Base-by-base conservation (phyloP, 2,888 invertebrate genomes). In the Cryptophagus acutangulus region DNA sequence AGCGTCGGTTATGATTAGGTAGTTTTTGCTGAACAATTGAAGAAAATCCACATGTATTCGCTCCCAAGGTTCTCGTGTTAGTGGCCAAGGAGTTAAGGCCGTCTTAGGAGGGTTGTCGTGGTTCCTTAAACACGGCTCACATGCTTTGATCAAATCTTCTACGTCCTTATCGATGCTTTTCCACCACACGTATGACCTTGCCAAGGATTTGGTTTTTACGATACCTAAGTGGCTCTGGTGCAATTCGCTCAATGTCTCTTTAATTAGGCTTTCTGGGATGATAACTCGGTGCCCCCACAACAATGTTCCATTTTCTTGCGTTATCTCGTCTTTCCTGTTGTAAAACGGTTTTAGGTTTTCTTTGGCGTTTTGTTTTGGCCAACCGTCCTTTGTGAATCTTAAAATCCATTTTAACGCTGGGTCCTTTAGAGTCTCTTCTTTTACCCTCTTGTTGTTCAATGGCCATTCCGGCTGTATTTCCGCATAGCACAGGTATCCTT, bases 201-300 rank as follows among this genome's bases (percentile, higher is more conserved):
- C 41, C n/a, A 24, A 8, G 16, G 29, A 8, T 28, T 41, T 41
- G 26, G 29, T 30, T 14, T 28, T 37, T 14, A 20, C 12, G 9
- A 41, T 31, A 10, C 41, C 41, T 8, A 38, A 64, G 33, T 8
- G 62, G 57, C 17, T 46, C 46, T 3, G 54, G 40, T 18, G 53
- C 50, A 1, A 17, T 28, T 12, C 36, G 2, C 35, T 25, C 20
- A 43, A 28, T 17, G 35, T 10, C 14, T 18, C 8, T 28, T 34
- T 17, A 20, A 20, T 34, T 10, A 43, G 17, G 3, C 24, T 42
- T 15, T 13, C 10, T 9, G 43, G 43, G 2, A 43, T 36, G 6
- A 43, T 31, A 14, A 40, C 13, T 40, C 36, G 35, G 9, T 17
- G 13, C 5, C 44, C 44, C 37, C 36, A 41, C 30, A 37, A 26